Base-by-base conservation (phyloP, 2,888 invertebrate genomes). In the Lochmaea capreae region DNA sequence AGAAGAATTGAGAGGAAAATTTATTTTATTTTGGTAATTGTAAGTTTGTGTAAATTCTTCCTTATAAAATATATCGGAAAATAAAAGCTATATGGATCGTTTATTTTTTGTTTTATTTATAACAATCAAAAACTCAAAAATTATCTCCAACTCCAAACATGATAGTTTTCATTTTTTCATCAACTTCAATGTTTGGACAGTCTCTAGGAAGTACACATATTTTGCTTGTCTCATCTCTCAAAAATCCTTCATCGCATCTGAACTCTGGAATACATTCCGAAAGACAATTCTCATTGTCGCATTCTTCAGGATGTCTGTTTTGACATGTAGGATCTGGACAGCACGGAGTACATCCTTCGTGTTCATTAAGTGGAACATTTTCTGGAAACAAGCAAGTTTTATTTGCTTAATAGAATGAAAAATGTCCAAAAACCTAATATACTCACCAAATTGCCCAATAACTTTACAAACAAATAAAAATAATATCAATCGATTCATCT, bases 11-110 rank as follows among this genome's bases (percentile, higher is more conserved):
- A 72, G 58, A 66, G 46, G 49, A 67, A 75, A 72, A 75, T 72
- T 74, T 75, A 80, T 82, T 82, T 82, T 81, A 82, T 83, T 83
- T 83, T 81, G 80, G 77, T 82, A 82, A 82, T 76, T 81, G 78
- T 81, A 80, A 80, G 78, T 81, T 79, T 79, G 80, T 80, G 78
- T 77, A 76, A 79, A 78, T 74, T 75, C 22, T 70, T 59, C 54
- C 76, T 75, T 72, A 68, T 70, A 73, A 79, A 73, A 66, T 78
- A 76, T 80, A 76, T 71, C 67, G 69, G 72, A 73, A 77, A 81
- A 79, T 79, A 81, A 80, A 79, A 73, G 76, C 77, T 81, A 76
- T 79, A 78, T 78, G 78, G 71, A 78, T 75, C 72, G 78, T 79
- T 78, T 16, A 22, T 58, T 11, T 43, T 14, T 16, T 67, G 33